Base-by-base conservation (phyloP, 2,113 vertebrate genomes). In the Vidua chalybeata region DNA sequence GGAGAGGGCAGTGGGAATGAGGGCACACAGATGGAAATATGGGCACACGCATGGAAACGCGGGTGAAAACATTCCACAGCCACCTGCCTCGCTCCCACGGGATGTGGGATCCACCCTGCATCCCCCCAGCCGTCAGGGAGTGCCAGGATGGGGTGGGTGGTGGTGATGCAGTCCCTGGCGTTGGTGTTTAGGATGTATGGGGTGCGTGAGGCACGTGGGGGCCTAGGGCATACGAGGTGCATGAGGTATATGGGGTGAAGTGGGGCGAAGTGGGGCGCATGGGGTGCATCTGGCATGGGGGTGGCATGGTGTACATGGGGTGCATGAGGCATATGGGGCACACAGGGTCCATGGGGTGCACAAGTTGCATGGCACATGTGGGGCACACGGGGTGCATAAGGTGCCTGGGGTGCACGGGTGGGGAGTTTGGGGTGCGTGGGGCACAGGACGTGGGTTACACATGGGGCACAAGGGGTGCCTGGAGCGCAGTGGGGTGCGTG, bases 81-180 rank as follows among this genome's bases (percentile, higher is more conserved):
- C 26, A 20, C 31, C 28, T 27, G 43, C 41, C 23, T 55, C 4
- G 9, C 18, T 39, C 22, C 43, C 6, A 0, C 0, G 2, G 61
- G 51, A 11, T 30, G 35, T 7, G 35, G 51, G 43, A 66, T n/a
- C 19, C 20, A 9, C 37, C 26, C 54, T 51, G 37, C 45, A 26
- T 21, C 10, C 35, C 45, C 24, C 6, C 39, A 58, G 24, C 30
- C 71, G 41, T 3, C 52, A 17, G 71, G 52, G 43, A 8, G 11
- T 13, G 37, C 19, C 37, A 13, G 61, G 21, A 5, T 45, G 45
- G 62, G 45, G 11, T 35, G 61, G 20, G 51, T n/a, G 71, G 35
- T 24, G 26, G 10, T 51, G 62, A 6, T 26, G 72, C 52, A 21
- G 35, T 26, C 61, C 83, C 45, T 86, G 62, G 72, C 6, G 22